A percentile compares a stretch with the other conserved stretches of the same genome.
phyloP scores from a whole-genome alignment of 2,888 invertebrate genomes.

The Noctua comes region DNA sequence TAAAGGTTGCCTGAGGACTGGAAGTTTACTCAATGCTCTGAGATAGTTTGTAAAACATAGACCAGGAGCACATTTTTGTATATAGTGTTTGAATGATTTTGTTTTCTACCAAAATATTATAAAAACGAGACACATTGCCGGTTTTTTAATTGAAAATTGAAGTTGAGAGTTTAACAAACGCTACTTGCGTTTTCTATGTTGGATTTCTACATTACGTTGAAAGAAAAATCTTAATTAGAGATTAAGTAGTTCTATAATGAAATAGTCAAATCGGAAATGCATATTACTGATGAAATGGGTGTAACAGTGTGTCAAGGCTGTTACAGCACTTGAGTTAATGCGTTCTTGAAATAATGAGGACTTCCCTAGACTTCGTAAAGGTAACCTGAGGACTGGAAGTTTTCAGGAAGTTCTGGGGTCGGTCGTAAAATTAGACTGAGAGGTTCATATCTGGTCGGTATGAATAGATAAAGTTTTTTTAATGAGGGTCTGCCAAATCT shows the following conservation, averaged over 20 bases:
- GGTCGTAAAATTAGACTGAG: slow-evolving; percentile 5
- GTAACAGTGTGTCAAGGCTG: neutral
- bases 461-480: slow-evolving; percentile 17
- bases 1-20: slow-evolving; percentile 56
- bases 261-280: neutral
- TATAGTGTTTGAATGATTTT: neutral
- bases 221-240: neutral
- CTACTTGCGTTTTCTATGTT: neutral
- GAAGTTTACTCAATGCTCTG: neutral
- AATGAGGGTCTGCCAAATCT: neutral
- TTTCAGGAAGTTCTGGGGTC: neutral
- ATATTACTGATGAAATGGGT: neutral
- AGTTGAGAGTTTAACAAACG: neutral
- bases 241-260: neutral
- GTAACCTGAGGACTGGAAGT: slow-evolving; percentile 41
- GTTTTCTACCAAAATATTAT: neutral
- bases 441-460: neutral
- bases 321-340: neutral
- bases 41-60: neutral
- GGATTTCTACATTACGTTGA: neutral
- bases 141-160: neutral
- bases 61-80: neutral
- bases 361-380: slow-evolving; percentile 59
- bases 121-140: neutral
- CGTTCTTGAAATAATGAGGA: too few species aligned